These are phyloP conservation scores for Nannospalax galili DNA, from an alignment of 2,113 vertebrate species.

Conservation along the genomic window DNA sequence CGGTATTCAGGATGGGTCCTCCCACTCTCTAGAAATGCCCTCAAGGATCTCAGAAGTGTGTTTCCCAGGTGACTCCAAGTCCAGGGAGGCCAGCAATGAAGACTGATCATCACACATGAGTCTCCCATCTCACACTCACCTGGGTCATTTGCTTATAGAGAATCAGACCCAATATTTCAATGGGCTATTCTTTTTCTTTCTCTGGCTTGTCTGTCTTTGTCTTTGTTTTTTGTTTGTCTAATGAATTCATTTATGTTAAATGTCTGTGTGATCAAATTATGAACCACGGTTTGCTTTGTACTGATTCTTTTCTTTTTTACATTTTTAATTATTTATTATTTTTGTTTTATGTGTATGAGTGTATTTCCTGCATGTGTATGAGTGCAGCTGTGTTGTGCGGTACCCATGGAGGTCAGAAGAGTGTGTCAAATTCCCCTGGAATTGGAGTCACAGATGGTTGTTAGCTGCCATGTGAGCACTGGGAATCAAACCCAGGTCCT, in stretches of 20 bases:
- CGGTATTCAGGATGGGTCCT: not conserved
- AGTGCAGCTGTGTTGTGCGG: not conserved
- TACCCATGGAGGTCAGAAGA: no score
- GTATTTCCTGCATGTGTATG: not conserved
- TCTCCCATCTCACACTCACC: not conserved
- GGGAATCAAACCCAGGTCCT: not conserved
- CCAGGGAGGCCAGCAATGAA: no score
- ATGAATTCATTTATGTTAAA: not conserved
- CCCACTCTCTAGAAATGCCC: not conserved
- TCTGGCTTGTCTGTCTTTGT: not conserved
- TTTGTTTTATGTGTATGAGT: not conserved
- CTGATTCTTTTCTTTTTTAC: not conserved
- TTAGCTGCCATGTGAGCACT: not conserved
- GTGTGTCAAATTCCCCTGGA: no score
- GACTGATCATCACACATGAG: not conserved
- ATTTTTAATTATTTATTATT: not conserved
- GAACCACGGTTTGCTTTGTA: constrained; percentile 18
- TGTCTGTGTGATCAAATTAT: constrained; percentile 3
- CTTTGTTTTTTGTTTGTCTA: not conserved
- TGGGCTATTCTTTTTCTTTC: not conserved
- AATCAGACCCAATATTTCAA: not conserved
- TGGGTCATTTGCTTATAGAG: not conserved
- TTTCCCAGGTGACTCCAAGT: not conserved
- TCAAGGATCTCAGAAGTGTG: not conserved
- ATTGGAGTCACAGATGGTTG: no score